Base-by-base conservation (phyloP, 2,888 invertebrate species). In the Argyresthia goedartella region DNA sequence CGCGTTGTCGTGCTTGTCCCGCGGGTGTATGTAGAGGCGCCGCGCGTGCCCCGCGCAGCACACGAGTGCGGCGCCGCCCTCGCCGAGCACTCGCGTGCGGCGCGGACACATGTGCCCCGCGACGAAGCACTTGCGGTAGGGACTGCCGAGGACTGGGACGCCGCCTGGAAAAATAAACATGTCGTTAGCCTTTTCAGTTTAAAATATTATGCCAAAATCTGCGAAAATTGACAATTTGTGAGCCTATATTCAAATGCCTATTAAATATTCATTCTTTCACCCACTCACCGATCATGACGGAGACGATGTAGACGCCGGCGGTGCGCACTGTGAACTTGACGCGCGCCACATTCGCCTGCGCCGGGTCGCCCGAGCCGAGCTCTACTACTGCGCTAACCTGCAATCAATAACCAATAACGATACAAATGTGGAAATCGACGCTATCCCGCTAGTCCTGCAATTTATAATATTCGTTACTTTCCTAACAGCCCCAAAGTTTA, bases 261-360 rank as follows among this genome's bases (percentile, higher is more conserved):
- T n/a, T n/a, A n/a, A n/a, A n/a, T n/a, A n/a, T 25, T 25, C 25
- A 6, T 25, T 25, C 25, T 4, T 4, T 25, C 25, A 6, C 6
- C 6, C n/a, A 39, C 39, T 39, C 16, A 73, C 90, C 94, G 54
- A 97, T 93, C 76, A 94, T 90, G 53, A 97, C 91, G 49, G 93
- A 92, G 60, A 98, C 93, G 66, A 91, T 90, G 81, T 98, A 97
- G 62, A 93, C 91, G 36, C 97, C 97, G 15, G 97, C 94, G 60
- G 94, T 93, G 58, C 97, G 91, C 56, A 97, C 97, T 7, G 95
- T 96, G 84, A 97, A 98, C 73, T 96, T 95, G 52, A 95, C 95
- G 63, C 93, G 92, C 51, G 95, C 95, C 45, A 93, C 91, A 78
- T 97, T 95, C 53, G 95, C 95, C 67, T 91, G 91, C 64, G 93